Percentiles rank a stretch among this genome's conserved stretches.
These are phyloP conservation scores for Probosciger aterrimus DNA, from an alignment of 2,113 vertebrate genomes.

Conservation along the genomic window DNA sequence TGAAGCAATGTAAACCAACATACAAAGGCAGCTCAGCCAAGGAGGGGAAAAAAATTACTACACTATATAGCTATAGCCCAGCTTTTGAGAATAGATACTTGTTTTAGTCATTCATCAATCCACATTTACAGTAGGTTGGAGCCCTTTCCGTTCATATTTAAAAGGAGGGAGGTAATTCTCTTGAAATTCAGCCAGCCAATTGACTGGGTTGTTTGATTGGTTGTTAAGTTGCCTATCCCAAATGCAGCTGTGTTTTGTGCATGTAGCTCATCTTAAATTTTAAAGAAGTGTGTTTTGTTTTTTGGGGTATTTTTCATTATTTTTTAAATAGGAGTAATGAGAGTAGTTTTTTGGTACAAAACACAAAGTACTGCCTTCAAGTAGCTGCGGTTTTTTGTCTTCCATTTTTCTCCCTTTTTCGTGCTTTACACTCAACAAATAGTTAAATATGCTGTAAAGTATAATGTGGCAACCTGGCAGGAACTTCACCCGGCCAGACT, in stretches of 20 bases:
- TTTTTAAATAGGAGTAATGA: background rate
- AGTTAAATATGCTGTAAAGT: background rate
- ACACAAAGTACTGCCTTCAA: background rate
- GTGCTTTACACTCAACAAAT: background rate
- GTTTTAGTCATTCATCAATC: background rate
- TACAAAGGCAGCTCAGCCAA: background rate
- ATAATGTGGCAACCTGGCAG: background rate
- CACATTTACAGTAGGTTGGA: background rate
- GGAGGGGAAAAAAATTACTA: background rate
- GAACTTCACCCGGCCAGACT: background rate
- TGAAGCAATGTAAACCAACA: background rate
- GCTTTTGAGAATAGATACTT: background rate
- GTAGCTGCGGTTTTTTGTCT: background rate
- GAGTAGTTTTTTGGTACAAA: background rate
- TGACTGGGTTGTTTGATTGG: background rate
- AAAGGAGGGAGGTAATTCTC: background rate
- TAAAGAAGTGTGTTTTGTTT: background rate
- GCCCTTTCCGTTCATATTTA: background rate
- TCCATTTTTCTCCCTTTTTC: background rate
- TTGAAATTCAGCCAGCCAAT: background rate
- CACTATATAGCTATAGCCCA: background rate
- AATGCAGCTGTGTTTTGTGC: background rate
- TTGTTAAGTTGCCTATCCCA: background rate
- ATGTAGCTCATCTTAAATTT: background rate
- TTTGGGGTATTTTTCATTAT: background rate